Evolutionary conservation across 2,113 vertebrate species (phyloP).

Genomic region (Nothoprocta pentlandii): DNA sequence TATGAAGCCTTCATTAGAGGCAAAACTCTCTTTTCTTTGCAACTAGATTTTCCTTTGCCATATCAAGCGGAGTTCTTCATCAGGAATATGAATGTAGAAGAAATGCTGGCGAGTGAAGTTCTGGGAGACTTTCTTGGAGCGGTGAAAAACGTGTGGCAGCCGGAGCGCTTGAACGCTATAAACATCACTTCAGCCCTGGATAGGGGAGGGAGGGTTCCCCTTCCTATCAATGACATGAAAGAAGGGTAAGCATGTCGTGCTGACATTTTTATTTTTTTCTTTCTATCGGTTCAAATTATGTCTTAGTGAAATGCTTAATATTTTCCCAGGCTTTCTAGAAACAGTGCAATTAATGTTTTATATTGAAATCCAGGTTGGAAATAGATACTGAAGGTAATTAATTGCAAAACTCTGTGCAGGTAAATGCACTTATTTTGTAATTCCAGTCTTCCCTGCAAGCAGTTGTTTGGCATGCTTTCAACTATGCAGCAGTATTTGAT

Average conservation of each 20-base stretch:
- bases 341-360: not conserved
- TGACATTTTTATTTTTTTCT: not conserved
- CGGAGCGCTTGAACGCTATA: slow-evolving; percentile 94
- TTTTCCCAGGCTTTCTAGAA: not conserved
- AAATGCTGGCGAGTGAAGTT: slow-evolving; percentile 97
- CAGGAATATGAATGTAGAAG: slow-evolving; percentile 98
- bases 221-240: slow-evolving; percentile 97
- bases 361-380: not conserved
- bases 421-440: not conserved
- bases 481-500: not conserved
- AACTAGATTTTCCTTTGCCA: slow-evolving; percentile 90
- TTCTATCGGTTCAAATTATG: not conserved
- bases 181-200: slow-evolving; percentile 98
- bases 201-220: slow-evolving; percentile 92
- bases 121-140: slow-evolving; percentile 97
- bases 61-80: slow-evolving; percentile 98
- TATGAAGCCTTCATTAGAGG: not conserved
- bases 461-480: not conserved
- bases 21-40: slow-evolving; percentile 6
- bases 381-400: not conserved
- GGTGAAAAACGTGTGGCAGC: slow-evolving; percentile 98
- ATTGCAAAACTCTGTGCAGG: not conserved
- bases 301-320: not conserved
- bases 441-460: not conserved
- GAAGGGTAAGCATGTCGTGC: slow-evolving; percentile 87